Evolutionary conservation across 2,113 vertebrate species (phyloP), one percentile per base, ranked within the genome.

Genomic region (Sinocyclocheilus maitianheensis): DNA sequence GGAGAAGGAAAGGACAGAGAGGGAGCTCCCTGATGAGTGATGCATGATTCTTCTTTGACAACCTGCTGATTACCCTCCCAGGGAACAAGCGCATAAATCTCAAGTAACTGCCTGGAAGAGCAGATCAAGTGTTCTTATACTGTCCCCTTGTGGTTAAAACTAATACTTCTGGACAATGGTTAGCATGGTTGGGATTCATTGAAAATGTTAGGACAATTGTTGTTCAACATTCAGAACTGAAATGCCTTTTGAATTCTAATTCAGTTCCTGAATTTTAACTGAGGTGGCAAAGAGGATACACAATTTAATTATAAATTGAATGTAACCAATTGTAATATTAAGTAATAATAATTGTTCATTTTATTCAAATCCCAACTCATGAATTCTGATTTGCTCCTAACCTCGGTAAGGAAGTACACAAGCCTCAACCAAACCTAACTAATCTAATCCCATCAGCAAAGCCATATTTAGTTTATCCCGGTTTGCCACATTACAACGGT

Each of bases 111-210:
- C 88, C 87, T 53, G 51, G 80, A 71, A 30, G 77, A 84, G 79
- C 85, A 85, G 55, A 91, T 90, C 86, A 22, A 13, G 3, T 92
- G 91, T 89, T 88, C 91, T 92, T 91, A 93, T 92, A 94, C 91
- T 96, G 94, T 94, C 95, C 93, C 93, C 94, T 93, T 93, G 93
- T 96, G 95, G 94, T 86, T 11, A 75, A 72, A 84, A 86, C 62
- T 40, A 53, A 34, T 75, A 1, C 76, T 76, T 79, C 8, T 22
- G 69, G 18, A 11, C 18, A 22, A 4, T 11, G 18, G 9, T 22
- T 40, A 1, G 34, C 34, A 72, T 40, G 34, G 20, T n/a, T 74
- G 20, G 37, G 37, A 74, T 74, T 43, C 69, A 43, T 40, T 18
- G 5, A 34, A 69, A 4, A 72, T 10, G 20, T 72, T 43, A 5